A percentile compares a stretch with the other conserved stretches of the same genome.
These are phyloP conservation scores for Crossaster papposus DNA, from an alignment of 53 echinoderm and acorn worm genomes.

Conservation along the genomic window DNA sequence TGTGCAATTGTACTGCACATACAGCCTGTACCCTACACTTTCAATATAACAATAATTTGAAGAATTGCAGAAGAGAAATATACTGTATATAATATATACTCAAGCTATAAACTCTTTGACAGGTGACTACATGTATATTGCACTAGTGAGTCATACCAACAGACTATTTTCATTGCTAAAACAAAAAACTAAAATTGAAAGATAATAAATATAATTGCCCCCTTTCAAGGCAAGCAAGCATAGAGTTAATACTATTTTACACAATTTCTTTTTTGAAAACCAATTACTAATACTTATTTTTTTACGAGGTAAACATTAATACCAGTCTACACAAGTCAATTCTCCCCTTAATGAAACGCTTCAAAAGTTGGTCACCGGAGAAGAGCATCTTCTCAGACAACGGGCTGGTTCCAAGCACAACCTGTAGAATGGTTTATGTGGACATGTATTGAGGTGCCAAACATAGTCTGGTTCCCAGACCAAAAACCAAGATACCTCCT, in stretches of 20 bases:
- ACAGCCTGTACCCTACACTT: not conserved
- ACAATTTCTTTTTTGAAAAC: slow-evolving; percentile 36
- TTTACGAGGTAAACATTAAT: slow-evolving; percentile 50
- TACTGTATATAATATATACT: slow-evolving; percentile 16
- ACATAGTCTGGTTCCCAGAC: no score
- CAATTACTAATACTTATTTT: slow-evolving; percentile 32
- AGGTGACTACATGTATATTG: slow-evolving; percentile 44
- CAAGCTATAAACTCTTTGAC: slow-evolving; percentile 14
- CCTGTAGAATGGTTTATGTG: not conserved
- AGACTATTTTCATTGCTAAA: slow-evolving; percentile 38
- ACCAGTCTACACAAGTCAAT: slow-evolving; percentile 16
- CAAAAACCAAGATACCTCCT: no score
- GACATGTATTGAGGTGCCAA: not conserved
- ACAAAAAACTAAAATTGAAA: slow-evolving; percentile 24
- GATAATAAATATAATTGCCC: slow-evolving; percentile 48
- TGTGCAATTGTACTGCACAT: slow-evolving; percentile 24
- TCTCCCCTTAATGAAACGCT: slow-evolving; percentile 26
- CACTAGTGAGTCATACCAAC: slow-evolving; percentile 37
- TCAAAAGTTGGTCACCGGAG: not conserved
- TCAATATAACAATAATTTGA: slow-evolving; percentile 20
- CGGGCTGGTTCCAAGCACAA: not conserved
- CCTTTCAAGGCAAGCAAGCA: slow-evolving; percentile 15
- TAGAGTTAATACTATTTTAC: slow-evolving; percentile 43
- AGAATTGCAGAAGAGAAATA: not conserved
- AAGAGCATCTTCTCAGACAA: not conserved